A percentile compares a stretch with the other conserved stretches of the same genome.
Conservation (phyloP, 2,797 vertebrate genomes). For the Cirrhinus mrigala region DNA sequence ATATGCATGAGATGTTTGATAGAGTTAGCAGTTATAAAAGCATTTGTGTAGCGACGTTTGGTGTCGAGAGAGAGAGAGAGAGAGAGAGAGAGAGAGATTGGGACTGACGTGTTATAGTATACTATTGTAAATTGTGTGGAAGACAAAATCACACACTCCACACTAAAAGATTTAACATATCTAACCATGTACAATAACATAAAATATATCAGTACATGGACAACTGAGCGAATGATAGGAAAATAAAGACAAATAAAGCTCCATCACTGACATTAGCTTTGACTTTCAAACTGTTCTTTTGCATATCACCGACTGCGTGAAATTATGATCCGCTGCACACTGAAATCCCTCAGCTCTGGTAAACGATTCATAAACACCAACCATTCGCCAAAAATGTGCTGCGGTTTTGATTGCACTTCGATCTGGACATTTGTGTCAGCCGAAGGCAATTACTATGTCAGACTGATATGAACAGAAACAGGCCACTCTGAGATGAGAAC, state of each 20-base stretch:
- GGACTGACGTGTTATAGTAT: not conserved
- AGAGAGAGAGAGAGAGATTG: not conserved
- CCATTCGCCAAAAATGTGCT: constrained; percentile 36
- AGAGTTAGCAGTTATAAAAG: not conserved
- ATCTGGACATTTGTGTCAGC: constrained; percentile 54
- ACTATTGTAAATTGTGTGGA: not conserved
- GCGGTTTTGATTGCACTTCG: constrained; percentile 48
- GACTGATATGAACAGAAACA: constrained; percentile 28
- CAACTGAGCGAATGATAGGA: not conserved
- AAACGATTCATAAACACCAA: constrained; percentile 48
- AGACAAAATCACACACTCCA: not conserved
- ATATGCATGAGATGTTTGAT: constrained; percentile 3
- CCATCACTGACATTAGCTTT: constrained; percentile 6
- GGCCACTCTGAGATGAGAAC: not conserved
- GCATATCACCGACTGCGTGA: constrained; percentile 38
- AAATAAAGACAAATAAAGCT: not conserved
- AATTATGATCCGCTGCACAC: constrained; percentile 41
- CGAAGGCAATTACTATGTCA: constrained; percentile 60
- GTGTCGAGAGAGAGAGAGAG: not conserved
- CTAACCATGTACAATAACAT: not conserved
- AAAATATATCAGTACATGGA: not conserved
- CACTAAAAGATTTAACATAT: not conserved
- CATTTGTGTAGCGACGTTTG: not conserved
- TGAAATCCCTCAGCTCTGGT: constrained; percentile 19
- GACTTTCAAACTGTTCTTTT: constrained; percentile 29